Conservation (phyloP, 1,140 invertebrate genomes). For the Drosophila punjabiensis region DNA sequence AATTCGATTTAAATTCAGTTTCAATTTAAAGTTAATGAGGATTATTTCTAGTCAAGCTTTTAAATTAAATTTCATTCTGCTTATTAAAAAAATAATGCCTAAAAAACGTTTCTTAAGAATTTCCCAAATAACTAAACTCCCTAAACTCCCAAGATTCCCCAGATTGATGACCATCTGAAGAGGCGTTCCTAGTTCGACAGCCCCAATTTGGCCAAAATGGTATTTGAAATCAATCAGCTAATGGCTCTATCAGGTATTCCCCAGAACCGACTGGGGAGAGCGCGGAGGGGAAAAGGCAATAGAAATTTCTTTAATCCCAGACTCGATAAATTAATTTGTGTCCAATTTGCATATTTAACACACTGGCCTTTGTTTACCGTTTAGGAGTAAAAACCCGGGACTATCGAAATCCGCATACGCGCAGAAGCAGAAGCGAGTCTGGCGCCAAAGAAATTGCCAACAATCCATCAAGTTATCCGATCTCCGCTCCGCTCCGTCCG, state of each 20-base stretch:
- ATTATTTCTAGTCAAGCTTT: constrained; percentile 1
- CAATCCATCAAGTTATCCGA: constrained; percentile 68
- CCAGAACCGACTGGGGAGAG: constrained; percentile 46
- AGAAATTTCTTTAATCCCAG: constrained; percentile 71
- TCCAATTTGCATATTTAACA: constrained; percentile 77
- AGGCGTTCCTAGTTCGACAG: constrained; percentile 21
- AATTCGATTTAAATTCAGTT: constrained; percentile 36
- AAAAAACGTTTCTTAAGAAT: not conserved
- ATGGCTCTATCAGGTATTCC: constrained; percentile 66
- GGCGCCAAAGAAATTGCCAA: constrained; percentile 81
- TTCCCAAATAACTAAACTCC: not conserved
- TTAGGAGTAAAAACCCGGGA: constrained; percentile 48
- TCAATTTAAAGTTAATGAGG: constrained; percentile 7
- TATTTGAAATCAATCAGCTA: constrained; percentile 53
- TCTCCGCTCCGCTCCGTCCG: constrained; percentile 11
- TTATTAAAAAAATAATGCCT: constrained; percentile 5
- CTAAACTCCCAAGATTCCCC: not conserved
- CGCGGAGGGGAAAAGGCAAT: constrained; percentile 42
- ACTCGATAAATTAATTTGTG: constrained; percentile 69
- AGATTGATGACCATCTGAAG: not conserved
- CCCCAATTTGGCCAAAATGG: constrained; percentile 14
- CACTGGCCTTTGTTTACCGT: constrained; percentile 44
- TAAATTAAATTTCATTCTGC: constrained; percentile 14
- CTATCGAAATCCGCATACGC: constrained; percentile 60
- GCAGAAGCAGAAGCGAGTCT: constrained; percentile 53